Percentiles rank a stretch among this genome's conserved stretches.
Conservation (phyloP, 2,113 vertebrate genomes). For the Indri indri region DNA sequence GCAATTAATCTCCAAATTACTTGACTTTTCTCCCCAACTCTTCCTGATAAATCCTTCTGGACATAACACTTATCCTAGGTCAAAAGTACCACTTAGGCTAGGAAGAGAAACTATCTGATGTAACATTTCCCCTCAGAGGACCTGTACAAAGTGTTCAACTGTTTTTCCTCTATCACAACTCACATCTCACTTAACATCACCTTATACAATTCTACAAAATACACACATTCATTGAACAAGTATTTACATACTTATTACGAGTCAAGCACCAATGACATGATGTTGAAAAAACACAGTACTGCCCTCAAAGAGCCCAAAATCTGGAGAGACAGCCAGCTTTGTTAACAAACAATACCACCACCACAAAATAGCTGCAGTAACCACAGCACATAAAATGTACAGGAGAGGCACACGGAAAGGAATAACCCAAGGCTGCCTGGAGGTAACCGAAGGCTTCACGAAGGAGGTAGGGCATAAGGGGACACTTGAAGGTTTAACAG, state of each 20-base stretch:
- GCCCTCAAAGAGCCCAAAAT: background rate
- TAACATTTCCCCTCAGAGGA: background rate
- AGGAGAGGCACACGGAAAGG: background rate
- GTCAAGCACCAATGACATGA: background rate
- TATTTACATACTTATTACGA: background rate
- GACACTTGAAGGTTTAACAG: background rate
- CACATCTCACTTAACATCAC: background rate
- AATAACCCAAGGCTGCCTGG: background rate
- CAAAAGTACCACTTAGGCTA: background rate
- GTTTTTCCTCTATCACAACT: constrained; percentile 1
- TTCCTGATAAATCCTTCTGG: constrained; percentile 30
- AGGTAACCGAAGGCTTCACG: background rate
- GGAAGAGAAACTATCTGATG: background rate
- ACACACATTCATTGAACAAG: background rate
- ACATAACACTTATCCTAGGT: background rate
- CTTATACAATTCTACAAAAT: constrained; percentile 26
- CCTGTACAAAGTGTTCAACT: background rate
- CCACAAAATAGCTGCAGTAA: background rate
- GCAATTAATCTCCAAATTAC: constrained; percentile 27
- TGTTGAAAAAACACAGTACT: background rate
- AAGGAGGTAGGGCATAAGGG: background rate
- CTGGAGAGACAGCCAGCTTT: background rate
- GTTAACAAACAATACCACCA: background rate
- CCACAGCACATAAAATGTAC: background rate
- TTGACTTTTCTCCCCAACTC: background rate